Base-by-base conservation (phyloP, 2,113 vertebrate genomes). In the Stictonetta naevosa region DNA sequence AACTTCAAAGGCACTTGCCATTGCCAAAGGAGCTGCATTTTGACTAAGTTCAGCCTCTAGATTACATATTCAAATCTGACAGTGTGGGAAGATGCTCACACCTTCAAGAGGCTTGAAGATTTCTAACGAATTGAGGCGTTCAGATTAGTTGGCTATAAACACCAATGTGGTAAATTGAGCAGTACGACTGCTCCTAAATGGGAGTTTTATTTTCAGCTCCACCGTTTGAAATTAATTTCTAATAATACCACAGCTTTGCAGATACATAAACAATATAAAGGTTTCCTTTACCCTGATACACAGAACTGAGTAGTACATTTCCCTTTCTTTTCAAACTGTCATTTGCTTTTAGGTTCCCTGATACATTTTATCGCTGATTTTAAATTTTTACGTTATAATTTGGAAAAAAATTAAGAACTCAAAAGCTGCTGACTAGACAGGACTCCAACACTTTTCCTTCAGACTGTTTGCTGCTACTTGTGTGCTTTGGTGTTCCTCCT, bases 1-100 rank as follows among this genome's bases (percentile, higher is more conserved):
- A 95, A 75, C 94, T 96, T 97, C 92, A 96, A 96, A 97, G 80
- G 83, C 62, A 56, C 52, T 81, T 95, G 72, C 56, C 77, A 42
- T 44, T 92, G 91, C 95, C 92, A 93, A 95, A 93, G 91, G 73
- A 93, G 74, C 68, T 5, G 0, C 44, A 72, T 94, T 95, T 95
- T 71, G 88, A 87, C 74, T 83, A 44, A 72, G 66, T 87, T 92
- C 56, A 78, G 90, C 78, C 53, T 91, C 67, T 80, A 87, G 60
- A 84, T 89, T 86, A 84, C 95, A 95, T 58, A 91, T 91, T 87
- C 87, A 95, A 90, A 87, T 84, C 78, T 85, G 81, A 64, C 29
- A 79, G 83, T 66, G 87, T 95, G 91, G 95, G 89, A 95, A 89
- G 67, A 79, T 62, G 58, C 62, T 95, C 67, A 62, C 81, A 69